Percentiles rank a stretch among this genome's conserved stretches.
phyloP scores from a whole-genome alignment of 2,797 vertebrate species.

The Coregonus sp. region DNA sequence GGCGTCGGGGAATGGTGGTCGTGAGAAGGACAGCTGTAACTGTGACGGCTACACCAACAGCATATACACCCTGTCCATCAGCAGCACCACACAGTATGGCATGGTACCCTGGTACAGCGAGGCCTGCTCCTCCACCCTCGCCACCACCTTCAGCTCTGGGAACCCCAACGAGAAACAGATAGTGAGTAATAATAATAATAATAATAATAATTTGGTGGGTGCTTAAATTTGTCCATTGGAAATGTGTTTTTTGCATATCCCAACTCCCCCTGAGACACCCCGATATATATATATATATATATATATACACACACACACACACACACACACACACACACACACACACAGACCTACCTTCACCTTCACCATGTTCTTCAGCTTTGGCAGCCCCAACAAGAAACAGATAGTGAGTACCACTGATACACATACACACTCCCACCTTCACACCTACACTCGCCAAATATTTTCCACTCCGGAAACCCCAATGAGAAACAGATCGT shows the following conservation, averaged over 20 bases:
- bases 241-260: no score
- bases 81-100: constrained; percentile 92
- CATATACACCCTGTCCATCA: constrained; percentile 97
- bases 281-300: no score
- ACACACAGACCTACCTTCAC: constrained; percentile 77
- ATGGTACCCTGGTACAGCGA: constrained; percentile 98
- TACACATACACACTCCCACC: neutral
- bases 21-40: constrained; percentile 96
- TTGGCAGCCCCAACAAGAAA: constrained; percentile 93
- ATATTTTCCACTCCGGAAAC: neutral
- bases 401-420: constrained; percentile 78
- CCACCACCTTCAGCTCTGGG: constrained; percentile 96
- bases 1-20: constrained; percentile 94
- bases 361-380: constrained; percentile 95
- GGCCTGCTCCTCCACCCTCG: constrained; percentile 96
- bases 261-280: no score
- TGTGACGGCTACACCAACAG: constrained; percentile 99
- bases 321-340: constrained; percentile 8
- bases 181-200: constrained; percentile 75
- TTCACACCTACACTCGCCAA: neutral
- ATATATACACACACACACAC: neutral
- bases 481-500: neutral
- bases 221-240: no score
- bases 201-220: no score
- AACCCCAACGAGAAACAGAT: constrained; percentile 96